These are phyloP conservation scores for Poecile atricapillus DNA, from an alignment of 2,113 vertebrate genomes.

Conservation along the genomic window DNA sequence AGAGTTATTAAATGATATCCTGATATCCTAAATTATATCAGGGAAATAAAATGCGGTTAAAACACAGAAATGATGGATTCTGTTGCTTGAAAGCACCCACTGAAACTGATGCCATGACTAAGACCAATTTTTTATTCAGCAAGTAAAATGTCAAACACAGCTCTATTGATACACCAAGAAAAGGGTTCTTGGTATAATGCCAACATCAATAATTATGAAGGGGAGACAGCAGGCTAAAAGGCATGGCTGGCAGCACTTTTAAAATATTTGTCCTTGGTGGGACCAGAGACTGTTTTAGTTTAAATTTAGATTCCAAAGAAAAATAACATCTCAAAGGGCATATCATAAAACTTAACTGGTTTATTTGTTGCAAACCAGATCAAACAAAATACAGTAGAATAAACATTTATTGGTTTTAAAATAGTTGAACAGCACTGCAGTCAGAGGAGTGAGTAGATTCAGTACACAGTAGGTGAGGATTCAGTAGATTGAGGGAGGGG, in stretches of 20 bases:
- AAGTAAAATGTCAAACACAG: not conserved
- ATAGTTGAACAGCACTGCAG: not conserved
- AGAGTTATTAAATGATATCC: not conserved
- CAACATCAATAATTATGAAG: conserved; percentile 19
- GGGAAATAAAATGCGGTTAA: not conserved
- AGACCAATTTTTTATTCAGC: not conserved
- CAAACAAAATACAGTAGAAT: not conserved
- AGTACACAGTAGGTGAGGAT: not conserved
- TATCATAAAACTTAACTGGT: not conserved
- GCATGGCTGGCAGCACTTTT: not conserved
- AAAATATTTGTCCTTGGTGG: conserved; percentile 29
- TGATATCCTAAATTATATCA: not conserved
- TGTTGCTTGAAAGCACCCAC: not conserved
- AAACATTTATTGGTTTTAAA: not conserved
- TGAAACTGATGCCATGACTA: not conserved
- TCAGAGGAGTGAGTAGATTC: not conserved
- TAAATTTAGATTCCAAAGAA: conserved; percentile 27
- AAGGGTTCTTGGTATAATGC: not conserved
- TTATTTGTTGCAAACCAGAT: not conserved
- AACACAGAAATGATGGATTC: not conserved
- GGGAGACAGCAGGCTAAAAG: conserved; percentile 10
- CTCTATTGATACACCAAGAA: not conserved
- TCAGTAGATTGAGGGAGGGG: not conserved
- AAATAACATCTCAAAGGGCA: not conserved
- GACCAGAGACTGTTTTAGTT: not conserved